These are phyloP conservation scores for Burhinus bistriatus DNA, from an alignment of 2,113 vertebrate species.

Conservation along the genomic window DNA sequence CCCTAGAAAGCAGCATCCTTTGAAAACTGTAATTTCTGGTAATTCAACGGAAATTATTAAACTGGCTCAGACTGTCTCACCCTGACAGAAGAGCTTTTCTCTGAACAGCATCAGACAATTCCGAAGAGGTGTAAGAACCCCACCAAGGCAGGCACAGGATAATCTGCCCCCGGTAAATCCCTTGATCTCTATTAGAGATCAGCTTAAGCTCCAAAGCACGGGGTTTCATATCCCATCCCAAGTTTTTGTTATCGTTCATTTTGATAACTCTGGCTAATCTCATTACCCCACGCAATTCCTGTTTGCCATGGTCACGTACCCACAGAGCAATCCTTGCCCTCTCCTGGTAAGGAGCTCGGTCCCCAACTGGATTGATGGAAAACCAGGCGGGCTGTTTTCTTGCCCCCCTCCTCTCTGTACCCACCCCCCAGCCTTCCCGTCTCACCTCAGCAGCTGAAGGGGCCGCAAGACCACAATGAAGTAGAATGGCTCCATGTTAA, in stretches of 20 bases:
- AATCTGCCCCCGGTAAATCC: constrained; percentile 62
- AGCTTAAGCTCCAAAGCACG: constrained; percentile 53
- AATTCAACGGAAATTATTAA: constrained; percentile 56
- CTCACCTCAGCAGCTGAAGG: constrained; percentile 92
- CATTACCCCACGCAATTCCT: constrained; percentile 17
- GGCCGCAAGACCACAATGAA: constrained; percentile 94
- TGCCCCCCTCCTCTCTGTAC: not conserved
- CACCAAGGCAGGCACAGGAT: constrained; percentile 44
- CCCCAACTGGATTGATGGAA: not conserved
- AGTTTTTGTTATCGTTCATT: constrained; percentile 38
- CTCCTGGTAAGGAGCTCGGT: not conserved
- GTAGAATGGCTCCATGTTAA: constrained; percentile 96
- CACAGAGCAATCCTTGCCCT: constrained; percentile 32
- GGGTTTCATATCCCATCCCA: constrained; percentile 39
- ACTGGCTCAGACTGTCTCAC: constrained; percentile 35
- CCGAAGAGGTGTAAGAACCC: constrained; percentile 60
- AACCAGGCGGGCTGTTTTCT: not conserved
- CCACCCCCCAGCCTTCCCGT: not conserved
- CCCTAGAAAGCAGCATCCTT: constrained; percentile 25
- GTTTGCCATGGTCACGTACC: not conserved
- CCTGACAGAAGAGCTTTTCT: constrained; percentile 51
- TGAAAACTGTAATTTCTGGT: constrained; percentile 58
- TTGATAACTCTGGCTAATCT: constrained; percentile 34
- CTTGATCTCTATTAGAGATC: constrained; percentile 64
- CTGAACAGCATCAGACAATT: constrained; percentile 53